phyloP scores from a whole-genome alignment of 2,888 invertebrate species.

The Andrena haemorrhoa region DNA sequence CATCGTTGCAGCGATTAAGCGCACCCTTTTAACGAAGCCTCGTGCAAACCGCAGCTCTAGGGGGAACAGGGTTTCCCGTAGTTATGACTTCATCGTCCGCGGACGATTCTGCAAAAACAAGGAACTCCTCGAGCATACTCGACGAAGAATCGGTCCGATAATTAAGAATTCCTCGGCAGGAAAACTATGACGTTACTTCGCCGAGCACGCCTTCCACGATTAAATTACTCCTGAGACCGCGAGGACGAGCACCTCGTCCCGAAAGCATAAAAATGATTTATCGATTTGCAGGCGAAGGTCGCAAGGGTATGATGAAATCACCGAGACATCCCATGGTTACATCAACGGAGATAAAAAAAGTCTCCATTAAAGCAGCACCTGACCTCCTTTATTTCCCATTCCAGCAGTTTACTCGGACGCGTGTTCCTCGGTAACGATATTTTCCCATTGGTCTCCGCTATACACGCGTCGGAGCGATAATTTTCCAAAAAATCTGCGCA shows the following conservation, averaged over 20 bases:
- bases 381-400: too few relatives aligned
- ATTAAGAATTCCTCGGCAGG: constrained; percentile 43
- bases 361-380: too few relatives aligned
- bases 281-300: too few relatives aligned
- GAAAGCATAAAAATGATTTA: constrained; percentile 2
- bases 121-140: constrained; percentile 22
- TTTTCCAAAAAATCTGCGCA: too few relatives aligned
- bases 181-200: constrained; percentile 26
- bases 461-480: too few relatives aligned
- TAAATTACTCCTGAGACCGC: constrained; percentile 35
- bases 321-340: too few relatives aligned
- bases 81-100: constrained; percentile 17
- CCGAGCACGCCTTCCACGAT: constrained; percentile 27
- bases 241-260: constrained; percentile 23
- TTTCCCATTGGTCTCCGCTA: too few relatives aligned
- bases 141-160: constrained; percentile 18
- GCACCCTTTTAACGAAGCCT: constrained; percentile 15
- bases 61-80: not conserved
- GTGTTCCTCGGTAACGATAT: too few relatives aligned
- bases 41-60: not conserved
- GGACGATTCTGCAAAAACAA: constrained; percentile 14
- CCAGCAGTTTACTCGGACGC: too few relatives aligned
- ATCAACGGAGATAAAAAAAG: too few relatives aligned
- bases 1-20: constrained; percentile 3
- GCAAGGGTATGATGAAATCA: too few relatives aligned